Conservation (phyloP, 23 tunicate genomes). For the Corella eumyota region DNA sequence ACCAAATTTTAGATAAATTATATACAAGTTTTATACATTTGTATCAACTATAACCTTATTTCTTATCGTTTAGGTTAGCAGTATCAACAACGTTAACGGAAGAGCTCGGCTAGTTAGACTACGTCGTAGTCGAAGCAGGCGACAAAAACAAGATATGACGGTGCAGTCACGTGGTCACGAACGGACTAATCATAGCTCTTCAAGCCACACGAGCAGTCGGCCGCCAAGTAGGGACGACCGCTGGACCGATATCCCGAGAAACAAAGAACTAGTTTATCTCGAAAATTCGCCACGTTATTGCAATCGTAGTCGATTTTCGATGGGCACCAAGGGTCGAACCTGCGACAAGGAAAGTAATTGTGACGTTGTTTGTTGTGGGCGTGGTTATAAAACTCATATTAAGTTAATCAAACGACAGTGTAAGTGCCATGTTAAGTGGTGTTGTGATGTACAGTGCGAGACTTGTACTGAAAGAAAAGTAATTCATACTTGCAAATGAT, state of each 20-base stretch:
- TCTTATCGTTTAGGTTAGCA: constrained; percentile 23
- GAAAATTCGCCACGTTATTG: constrained; percentile 68
- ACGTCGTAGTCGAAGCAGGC: constrained; percentile 24
- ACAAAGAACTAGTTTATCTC: constrained; percentile 71
- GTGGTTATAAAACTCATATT: constrained; percentile 70
- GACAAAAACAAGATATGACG: constrained; percentile 5
- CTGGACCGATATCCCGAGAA: constrained; percentile 22
- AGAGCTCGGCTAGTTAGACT: constrained; percentile 24
- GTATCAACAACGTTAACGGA: constrained; percentile 40
- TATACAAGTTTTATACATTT: too few species aligned
- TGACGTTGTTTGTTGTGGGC: constrained; percentile 64
- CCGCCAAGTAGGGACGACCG: not conserved
- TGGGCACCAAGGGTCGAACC: constrained; percentile 68
- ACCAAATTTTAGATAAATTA: too few species aligned
- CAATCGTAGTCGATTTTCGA: constrained; percentile 34
- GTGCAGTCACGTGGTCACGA: not conserved
- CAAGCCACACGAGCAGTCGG: not conserved
- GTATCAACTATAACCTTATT: too few species aligned
- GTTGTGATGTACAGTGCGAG: constrained; percentile 75
- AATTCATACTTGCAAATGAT: constrained; percentile 70
- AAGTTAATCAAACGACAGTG: constrained; percentile 51
- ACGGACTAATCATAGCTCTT: not conserved
- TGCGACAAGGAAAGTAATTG: constrained; percentile 56
- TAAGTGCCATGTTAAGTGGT: constrained; percentile 74
- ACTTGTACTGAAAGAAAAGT: constrained; percentile 58